Percentiles rank a stretch among this genome's conserved stretches.
phyloP scores from a whole-genome alignment of 1,140 invertebrate species.

The Drosophila bocki region DNA sequence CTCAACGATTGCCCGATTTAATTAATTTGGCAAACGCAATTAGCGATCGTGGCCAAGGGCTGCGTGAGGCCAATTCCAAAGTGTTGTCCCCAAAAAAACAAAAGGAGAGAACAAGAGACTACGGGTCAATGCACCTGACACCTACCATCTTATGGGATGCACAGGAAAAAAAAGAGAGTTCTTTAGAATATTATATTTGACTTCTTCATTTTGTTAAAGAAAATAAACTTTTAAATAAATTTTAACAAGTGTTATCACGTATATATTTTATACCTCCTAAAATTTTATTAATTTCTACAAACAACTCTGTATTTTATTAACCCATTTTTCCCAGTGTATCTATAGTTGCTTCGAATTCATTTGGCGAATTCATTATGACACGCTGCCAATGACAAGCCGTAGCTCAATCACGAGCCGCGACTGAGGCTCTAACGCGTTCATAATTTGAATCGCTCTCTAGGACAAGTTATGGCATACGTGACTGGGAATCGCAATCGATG shows the following conservation, averaged over 20 bases:
- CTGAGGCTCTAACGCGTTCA: conserved; percentile 37
- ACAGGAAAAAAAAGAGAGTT: conserved; percentile 5
- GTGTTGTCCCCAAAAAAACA: background rate
- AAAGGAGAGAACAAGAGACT: background rate
- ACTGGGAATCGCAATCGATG: conserved; percentile 31
- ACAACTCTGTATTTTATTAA: background rate
- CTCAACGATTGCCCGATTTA: conserved; percentile 60
- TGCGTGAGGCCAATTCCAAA: conserved; percentile 64
- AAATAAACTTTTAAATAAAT: background rate
- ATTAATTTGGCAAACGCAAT: conserved; percentile 77
- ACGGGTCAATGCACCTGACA: conserved; percentile 34
- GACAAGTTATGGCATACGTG: conserved; percentile 44
- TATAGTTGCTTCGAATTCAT: conserved; percentile 54
- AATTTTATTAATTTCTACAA: background rate
- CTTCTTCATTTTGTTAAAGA: background rate
- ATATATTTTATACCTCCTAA: conserved; percentile 14
- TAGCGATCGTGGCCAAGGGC: conserved; percentile 56
- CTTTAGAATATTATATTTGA: too few relatives aligned
- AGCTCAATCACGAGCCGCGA: conserved; percentile 59
- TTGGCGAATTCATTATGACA: conserved; percentile 47
- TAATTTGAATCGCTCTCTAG: conserved; percentile 39
- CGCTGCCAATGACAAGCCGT: conserved; percentile 41
- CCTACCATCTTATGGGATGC: background rate
- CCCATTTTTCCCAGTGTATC: background rate
- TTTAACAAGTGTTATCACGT: background rate